These are phyloP conservation scores for fruit fly (Drosophila melanogaster) DNA, from an alignment of 1,140 invertebrate genomes.

Conservation along the genomic window DNA sequence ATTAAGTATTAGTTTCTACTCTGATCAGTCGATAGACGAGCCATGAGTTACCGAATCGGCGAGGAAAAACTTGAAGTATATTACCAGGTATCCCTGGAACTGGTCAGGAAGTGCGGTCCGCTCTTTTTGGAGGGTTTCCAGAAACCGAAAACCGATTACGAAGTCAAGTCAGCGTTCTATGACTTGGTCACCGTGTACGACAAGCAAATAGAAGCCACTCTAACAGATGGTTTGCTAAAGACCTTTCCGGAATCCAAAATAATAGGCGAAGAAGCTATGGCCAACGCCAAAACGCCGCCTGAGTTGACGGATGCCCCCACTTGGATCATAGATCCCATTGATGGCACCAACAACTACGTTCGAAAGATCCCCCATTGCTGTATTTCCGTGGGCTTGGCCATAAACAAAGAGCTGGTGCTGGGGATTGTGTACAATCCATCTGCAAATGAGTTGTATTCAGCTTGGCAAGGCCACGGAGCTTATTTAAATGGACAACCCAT, in stretches of 20 bases:
- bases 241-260: constrained; percentile 90
- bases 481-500: constrained; percentile 89
- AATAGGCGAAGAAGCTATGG: constrained; percentile 93
- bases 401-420: constrained; percentile 88
- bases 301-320: constrained; percentile 91
- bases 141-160: constrained; percentile 85
- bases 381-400: constrained; percentile 88
- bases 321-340: constrained; percentile 94
- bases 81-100: constrained; percentile 58
- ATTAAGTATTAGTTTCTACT: neutral
- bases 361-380: constrained; percentile 88
- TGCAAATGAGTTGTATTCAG: constrained; percentile 90
- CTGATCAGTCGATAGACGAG: constrained; percentile 8
- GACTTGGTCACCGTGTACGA: constrained; percentile 92
- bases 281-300: constrained; percentile 85
- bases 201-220: constrained; percentile 88
- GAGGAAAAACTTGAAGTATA: constrained; percentile 59
- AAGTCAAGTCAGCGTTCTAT: constrained; percentile 87
- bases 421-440: constrained; percentile 92
- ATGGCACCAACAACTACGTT: constrained; percentile 92
- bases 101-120: constrained; percentile 73
- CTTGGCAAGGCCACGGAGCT: constrained; percentile 89
- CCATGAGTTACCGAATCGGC: constrained; percentile 30
- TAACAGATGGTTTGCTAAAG: constrained; percentile 86
- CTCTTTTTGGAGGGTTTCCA: constrained; percentile 85